Conservation (phyloP, 2,113 vertebrate species). For the Isurus oxyrinchus region DNA sequence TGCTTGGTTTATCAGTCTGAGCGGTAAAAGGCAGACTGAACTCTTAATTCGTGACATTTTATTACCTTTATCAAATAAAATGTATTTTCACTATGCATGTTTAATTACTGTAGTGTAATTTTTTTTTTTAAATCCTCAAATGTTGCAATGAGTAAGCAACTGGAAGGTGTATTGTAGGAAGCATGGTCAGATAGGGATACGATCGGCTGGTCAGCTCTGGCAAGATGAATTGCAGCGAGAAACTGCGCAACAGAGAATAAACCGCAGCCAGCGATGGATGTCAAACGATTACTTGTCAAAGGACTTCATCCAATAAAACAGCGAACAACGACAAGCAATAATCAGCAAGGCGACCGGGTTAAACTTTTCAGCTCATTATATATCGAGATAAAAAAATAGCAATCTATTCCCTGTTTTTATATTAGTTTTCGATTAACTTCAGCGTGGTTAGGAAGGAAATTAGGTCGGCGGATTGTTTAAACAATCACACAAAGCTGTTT, state of each 20-base stretch:
- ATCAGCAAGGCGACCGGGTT: neutral
- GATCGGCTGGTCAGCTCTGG: neutral
- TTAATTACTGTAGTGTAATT: neutral
- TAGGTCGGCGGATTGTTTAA: neutral
- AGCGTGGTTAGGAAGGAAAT: neutral
- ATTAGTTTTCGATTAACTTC: neutral
- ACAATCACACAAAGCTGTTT: slow-evolving; percentile 2
- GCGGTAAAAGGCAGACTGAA: neutral
- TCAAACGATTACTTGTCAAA: neutral
- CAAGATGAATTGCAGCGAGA: neutral
- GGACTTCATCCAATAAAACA: neutral
- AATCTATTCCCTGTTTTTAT: neutral
- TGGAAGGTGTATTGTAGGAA: too few relatives aligned
- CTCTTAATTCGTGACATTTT: neutral
- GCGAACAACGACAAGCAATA: neutral
- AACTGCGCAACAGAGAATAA: neutral
- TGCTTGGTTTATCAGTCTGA: neutral
- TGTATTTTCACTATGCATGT: neutral
- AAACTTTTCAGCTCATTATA: neutral
- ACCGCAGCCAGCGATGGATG: neutral
- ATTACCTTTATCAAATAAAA: too few relatives aligned
- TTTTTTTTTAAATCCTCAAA: neutral
- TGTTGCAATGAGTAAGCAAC: neutral
- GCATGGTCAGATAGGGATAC: neutral
- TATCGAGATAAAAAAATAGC: neutral